phyloP scores from a whole-genome alignment of 1,140 invertebrate species.

The Leptinotarsa defecta region DNA sequence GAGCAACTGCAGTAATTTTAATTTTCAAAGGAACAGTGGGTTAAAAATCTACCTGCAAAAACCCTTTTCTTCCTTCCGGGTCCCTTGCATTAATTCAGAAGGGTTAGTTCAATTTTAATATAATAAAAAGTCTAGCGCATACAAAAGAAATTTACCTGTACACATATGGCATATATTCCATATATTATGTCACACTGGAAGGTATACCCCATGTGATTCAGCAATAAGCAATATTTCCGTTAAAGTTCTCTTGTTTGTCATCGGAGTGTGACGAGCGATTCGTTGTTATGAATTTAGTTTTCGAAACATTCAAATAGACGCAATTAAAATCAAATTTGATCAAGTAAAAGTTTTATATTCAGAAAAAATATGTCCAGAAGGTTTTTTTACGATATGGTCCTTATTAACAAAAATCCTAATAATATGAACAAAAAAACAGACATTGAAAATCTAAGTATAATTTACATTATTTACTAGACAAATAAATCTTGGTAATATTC shows the following conservation, averaged over 20 bases:
- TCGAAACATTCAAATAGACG: too few relatives aligned
- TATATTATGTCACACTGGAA: constrained; percentile 21
- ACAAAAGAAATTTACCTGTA: constrained; percentile 52
- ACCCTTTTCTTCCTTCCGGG: constrained; percentile 54
- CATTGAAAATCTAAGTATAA: too few relatives aligned
- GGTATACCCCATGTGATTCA: constrained; percentile 1
- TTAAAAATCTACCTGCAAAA: constrained; percentile 53
- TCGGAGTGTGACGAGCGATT: constrained; percentile 3
- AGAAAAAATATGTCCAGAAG: too few relatives aligned
- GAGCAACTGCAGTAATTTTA: constrained; percentile 51
- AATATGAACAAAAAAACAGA: too few relatives aligned
- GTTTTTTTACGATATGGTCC: too few relatives aligned
- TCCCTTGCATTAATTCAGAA: constrained; percentile 46
- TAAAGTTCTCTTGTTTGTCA: constrained; percentile 12
- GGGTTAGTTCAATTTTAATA: constrained; percentile 52
- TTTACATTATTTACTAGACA: too few relatives aligned
- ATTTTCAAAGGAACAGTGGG: constrained; percentile 43
- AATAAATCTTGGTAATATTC: too few relatives aligned
- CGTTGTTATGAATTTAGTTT: background rate
- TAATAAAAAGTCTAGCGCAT: constrained; percentile 34
- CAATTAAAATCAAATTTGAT: too few relatives aligned
- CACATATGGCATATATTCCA: constrained; percentile 45
- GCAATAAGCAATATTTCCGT: constrained; percentile 20
- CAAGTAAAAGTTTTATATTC: too few relatives aligned
- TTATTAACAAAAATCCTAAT: too few relatives aligned